Percentiles rank a stretch among this genome's conserved stretches.
Evolutionary conservation across 2,797 vertebrate species (phyloP).

Genomic region (Cynopterus sphinx): DNA sequence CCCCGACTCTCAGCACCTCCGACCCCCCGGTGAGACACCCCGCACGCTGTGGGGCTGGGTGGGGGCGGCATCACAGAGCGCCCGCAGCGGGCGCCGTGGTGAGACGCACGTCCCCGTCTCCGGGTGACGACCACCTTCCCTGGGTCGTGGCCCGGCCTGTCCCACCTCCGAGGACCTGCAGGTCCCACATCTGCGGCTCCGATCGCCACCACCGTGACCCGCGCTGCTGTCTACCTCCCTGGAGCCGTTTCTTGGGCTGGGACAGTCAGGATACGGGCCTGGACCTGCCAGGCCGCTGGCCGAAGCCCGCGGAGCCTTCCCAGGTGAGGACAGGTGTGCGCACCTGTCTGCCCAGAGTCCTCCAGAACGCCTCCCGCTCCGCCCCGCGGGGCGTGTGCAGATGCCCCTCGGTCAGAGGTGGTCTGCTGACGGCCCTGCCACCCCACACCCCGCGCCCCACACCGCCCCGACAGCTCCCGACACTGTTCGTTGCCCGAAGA

Average conservation of each 20-base stretch:
- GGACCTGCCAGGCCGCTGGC: accelerated
- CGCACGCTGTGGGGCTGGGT: no score
- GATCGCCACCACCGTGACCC: accelerated
- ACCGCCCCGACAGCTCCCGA: background rate
- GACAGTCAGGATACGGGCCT: accelerated
- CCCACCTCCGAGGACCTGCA: accelerated
- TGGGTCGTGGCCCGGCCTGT: accelerated
- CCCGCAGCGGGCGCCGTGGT: accelerated
- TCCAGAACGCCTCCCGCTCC: background rate
- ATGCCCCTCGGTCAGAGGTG: background rate
- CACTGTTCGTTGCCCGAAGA: no score
- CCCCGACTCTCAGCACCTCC: background rate
- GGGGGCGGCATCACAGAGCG: accelerated
- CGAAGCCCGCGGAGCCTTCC: accelerated
- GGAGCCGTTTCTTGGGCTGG: background rate
- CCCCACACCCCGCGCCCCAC: background rate
- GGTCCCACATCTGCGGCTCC: background rate
- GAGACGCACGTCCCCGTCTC: background rate
- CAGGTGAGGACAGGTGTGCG: accelerated
- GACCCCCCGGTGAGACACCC: accelerated
- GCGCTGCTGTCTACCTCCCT: accelerated
- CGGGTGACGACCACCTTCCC: accelerated
- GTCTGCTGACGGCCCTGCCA: background rate
- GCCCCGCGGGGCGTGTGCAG: background rate
- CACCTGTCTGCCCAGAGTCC: background rate